Conservation (phyloP, 2,797 vertebrate species). For the Muscicapa comitata region DNA sequence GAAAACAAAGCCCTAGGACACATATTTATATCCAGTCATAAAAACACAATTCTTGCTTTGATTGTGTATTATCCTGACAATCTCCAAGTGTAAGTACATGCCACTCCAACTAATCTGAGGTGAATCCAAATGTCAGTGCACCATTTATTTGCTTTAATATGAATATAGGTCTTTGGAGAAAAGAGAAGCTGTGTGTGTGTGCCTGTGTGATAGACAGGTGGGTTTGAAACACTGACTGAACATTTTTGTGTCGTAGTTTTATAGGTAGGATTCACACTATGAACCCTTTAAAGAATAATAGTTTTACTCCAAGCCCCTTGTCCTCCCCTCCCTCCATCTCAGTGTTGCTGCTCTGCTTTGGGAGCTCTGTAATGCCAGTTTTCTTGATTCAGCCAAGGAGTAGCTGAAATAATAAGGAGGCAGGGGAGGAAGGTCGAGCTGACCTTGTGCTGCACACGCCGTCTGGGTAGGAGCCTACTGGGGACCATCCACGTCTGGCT, state of each 20-base stretch:
- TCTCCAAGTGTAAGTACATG: not conserved
- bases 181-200: not conserved
- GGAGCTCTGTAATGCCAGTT: not conserved
- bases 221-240: not conserved
- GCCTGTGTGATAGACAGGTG: not conserved
- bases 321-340: not conserved
- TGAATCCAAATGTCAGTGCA: not conserved
- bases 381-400: not conserved
- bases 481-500: not conserved
- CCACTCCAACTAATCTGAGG: not conserved
- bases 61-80: not conserved
- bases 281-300: not conserved
- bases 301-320: not conserved
- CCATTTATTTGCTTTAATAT: not conserved
- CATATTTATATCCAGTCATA: not conserved
- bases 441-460: constrained; percentile 42
- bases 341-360: not conserved
- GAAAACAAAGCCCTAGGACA: not conserved
- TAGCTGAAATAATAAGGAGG: not conserved
- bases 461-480: constrained; percentile 14
- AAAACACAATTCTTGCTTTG: not conserved
- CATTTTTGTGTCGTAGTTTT: not conserved
- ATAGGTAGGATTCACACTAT: fast-evolving
- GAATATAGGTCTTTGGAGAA: not conserved
- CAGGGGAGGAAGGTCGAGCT: constrained; percentile 54